Base-by-base conservation (phyloP, 2,888 invertebrate species). In the Esperia sulphurella region DNA sequence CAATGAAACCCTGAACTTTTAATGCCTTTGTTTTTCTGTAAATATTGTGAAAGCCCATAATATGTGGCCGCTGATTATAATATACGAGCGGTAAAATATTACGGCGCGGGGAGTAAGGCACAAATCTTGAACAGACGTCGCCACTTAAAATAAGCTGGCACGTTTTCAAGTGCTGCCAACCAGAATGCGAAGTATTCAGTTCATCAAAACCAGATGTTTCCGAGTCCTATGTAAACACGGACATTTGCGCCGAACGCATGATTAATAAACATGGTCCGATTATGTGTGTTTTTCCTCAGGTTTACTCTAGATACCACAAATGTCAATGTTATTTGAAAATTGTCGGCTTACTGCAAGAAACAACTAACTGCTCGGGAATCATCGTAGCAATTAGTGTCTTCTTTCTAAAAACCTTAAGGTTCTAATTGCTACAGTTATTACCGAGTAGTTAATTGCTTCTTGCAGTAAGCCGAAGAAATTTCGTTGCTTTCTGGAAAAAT, bases 121-220 rank as follows among this genome's bases (percentile, higher is more conserved):
- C 79, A 81, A 79, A 80, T 85, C 83, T 83, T 71, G 68, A 79
- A 71, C 85, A 84, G 84, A 21, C 79, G 78, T 82, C 78, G 79
- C 79, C 83, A 85, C 84, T 88, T 86, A 82, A 87, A 88, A 88
- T 87, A 87, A 84, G 76, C 84, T 89, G 88, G 87, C 87, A 88
- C 79, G 82, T 74, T 78, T 84, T 87, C 87, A 87, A 89, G 80
- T 79, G 79, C 77, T 75, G 71, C 79, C 79, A 84, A 85, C 85
- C 83, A 82, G 80, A 83, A 84, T 83, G 75, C 74, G 74, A 80
- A 84, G 78, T 84, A 85, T 88, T 87, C 83, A 83, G 86, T 82
- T 82, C 83, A 85, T 89, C 84, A 86, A 79, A 83, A 81, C 77
- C 88, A 87, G 86, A 86, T 86, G 86, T 78, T 85, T 68, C 76